These are phyloP conservation scores for Drosophila melanica DNA, from an alignment of 1,140 invertebrate genomes.

Conservation along the genomic window DNA sequence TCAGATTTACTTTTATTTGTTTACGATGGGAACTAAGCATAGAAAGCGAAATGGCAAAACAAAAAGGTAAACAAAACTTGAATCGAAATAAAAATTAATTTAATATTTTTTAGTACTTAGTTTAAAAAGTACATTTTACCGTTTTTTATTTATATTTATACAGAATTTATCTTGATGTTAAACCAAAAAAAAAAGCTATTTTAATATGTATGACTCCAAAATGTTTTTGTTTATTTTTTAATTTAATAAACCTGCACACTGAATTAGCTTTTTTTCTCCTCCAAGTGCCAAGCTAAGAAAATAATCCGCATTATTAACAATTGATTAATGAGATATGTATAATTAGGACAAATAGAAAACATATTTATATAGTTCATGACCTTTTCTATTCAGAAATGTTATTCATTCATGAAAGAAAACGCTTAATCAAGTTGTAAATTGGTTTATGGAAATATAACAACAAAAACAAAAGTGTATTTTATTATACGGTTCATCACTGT, in stretches of 20 bases:
- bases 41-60: conserved; percentile 23
- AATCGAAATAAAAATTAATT: conserved; percentile 17
- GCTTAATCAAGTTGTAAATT: conserved; percentile 24
- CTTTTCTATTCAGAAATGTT: no score
- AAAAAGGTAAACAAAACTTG: conserved; percentile 34
- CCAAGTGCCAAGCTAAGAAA: background rate
- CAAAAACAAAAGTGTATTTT: background rate
- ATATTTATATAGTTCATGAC: background rate
- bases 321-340: background rate
- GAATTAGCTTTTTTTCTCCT: no score
- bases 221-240: no score
- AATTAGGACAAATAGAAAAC: no score
- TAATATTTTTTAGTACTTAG: conserved; percentile 15
- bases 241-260: background rate
- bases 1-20: conserved; percentile 41
- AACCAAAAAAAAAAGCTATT: no score
- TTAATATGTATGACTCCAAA: no score
- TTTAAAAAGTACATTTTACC: background rate
- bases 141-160: no score
- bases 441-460: conserved; percentile 33
- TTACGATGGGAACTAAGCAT: conserved; percentile 34
- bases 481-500: conserved; percentile 23
- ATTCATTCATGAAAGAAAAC: conserved; percentile 1
- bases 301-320: background rate
- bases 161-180: no score